Evolutionary conservation across 2,888 invertebrate genomes (phyloP), one percentile per base, ranked within the genome.

Genomic region (Elegia similella): DNA sequence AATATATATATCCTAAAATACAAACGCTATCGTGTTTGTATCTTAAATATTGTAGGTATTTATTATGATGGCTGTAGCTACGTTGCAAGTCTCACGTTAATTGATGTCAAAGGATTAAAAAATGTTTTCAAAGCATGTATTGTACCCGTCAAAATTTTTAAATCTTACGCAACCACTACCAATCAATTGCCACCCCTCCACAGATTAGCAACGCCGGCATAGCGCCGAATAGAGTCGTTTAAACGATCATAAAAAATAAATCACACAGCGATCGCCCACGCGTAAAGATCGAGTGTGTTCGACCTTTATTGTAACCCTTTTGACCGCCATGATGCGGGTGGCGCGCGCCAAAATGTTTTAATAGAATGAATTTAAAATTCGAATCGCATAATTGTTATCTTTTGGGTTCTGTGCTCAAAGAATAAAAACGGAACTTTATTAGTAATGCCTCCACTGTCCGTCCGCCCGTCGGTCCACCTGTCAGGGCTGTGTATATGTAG

Each of bases 161-260:
- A 52, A 42, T 15, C 29, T 47, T 58, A 46, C 47, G 47, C 47
- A 55, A 55, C 47, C 55, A 57, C 44, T 54, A n/a, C 53, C 54
- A 58, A 48, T 48, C 55, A 44, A 59, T 58, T 50, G 52, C 56
- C 56, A 67, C 64, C 62, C 64, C 59, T 68, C 68, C 59, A 58
- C 62, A 50, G 70, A 84, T 88, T 88, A 82, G 80, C 65, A 69
- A 84, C 88, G 89, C 88, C 88, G 75, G 88, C 88, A 89, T 88
- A 69, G 65, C 73, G 74, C 67, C 57, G 60, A 60, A 63, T 56
- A 56, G 56, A 48, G 48, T 42, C 56, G 70, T 73, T 75, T 69
- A 75, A 78, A 69, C 71, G 75, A 72, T 63, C 72, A 79, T 84
- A 84, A 85, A 86, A 81, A 86, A 84, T 82, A 85, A 86, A 88